Evolutionary conservation across 53 echinoderm and acorn worm genomes (phyloP).

Genomic region (Pentamera pediparva): DNA sequence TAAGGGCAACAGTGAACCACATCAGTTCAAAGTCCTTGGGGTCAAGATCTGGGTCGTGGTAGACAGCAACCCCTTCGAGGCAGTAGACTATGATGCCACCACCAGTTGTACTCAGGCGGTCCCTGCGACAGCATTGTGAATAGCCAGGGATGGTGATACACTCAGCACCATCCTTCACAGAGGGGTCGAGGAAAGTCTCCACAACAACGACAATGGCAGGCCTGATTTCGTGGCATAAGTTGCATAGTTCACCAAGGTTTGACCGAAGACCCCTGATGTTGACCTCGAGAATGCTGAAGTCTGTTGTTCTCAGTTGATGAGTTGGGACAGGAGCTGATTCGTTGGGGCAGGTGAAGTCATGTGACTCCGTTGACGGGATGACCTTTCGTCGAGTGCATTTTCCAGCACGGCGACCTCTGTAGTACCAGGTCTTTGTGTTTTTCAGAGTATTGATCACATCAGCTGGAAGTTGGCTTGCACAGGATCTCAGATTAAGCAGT

Average conservation of each 20-base stretch:
- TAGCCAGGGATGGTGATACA: constrained; percentile 44
- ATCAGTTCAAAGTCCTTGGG: constrained; percentile 46
- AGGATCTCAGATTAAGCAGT: too few species aligned
- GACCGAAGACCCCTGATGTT: constrained; percentile 31
- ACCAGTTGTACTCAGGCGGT: constrained; percentile 19
- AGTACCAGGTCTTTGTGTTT: too few species aligned
- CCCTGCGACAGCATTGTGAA: constrained; percentile 40
- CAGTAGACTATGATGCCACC: constrained; percentile 47
- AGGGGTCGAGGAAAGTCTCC: constrained; percentile 30
- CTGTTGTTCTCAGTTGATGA: constrained; percentile 29
- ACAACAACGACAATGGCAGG: constrained; percentile 34
- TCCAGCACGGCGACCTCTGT: too few species aligned
- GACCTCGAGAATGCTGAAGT: constrained; percentile 30
- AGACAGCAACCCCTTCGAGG: constrained; percentile 36
- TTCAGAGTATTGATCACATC: too few species aligned
- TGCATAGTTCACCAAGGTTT: constrained; percentile 36
- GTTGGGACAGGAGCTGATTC: constrained; percentile 1
- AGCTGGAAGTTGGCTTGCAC: too few species aligned
- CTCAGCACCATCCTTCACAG: constrained; percentile 34
- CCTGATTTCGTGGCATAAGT: constrained; percentile 15
- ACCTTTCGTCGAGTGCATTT: too few species aligned
- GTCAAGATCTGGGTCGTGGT: constrained; percentile 29
- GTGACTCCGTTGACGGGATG: too few species aligned
- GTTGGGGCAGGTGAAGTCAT: too few species aligned
- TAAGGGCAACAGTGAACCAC: constrained; percentile 47